Evolutionary conservation across 2,888 invertebrate genomes (phyloP), one percentile per base, ranked within the genome.

Genomic region (Cylloceria caligata): DNA sequence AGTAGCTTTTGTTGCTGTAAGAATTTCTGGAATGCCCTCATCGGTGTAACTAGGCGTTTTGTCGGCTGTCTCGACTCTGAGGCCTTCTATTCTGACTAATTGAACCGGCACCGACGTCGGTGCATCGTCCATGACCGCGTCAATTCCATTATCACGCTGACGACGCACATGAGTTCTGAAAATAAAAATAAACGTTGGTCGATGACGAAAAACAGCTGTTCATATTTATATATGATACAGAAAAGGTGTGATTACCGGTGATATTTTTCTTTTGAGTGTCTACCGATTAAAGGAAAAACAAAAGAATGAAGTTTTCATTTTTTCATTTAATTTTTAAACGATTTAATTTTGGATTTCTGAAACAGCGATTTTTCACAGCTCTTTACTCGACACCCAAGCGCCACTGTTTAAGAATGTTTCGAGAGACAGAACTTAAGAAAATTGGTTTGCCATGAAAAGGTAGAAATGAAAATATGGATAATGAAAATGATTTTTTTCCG

Each of bases 1-100:
- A 11, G 94, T 94, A 21, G 96, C 94, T 2, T 93, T 92, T 0
- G 93, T 92, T 67, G 95, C 94, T 16, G 95, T 95, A 78, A 96
- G 89, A 21, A 98, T 94, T 83, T 94, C 94, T 0, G 97, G 97
- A 42, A 96, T 93, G 0, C 97, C 96, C 72, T 93, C 90, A 0
- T 93, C 93, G 7, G 86, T 81, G 13, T 93, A 93, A 21, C 64
- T 64, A 1, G 95, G 94, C 3, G 94, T 94, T 80, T 95, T 95
- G n/a, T 93, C 93, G 0, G 95, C 93, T 16, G 91, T 93, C 81
- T 96, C 96, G 0, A 96, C 91, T 64, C 95, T 93, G 3, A 96
- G 72, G 0, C 95, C 95, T 62, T 94, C 93, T 6, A 95, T 93
- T 67, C 89, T 88, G 0, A 94, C 86, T 39, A 60, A 57, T 72